Base-by-base conservation (phyloP, 2,888 invertebrate species). In the Branchinecta sandiegonensis region DNA sequence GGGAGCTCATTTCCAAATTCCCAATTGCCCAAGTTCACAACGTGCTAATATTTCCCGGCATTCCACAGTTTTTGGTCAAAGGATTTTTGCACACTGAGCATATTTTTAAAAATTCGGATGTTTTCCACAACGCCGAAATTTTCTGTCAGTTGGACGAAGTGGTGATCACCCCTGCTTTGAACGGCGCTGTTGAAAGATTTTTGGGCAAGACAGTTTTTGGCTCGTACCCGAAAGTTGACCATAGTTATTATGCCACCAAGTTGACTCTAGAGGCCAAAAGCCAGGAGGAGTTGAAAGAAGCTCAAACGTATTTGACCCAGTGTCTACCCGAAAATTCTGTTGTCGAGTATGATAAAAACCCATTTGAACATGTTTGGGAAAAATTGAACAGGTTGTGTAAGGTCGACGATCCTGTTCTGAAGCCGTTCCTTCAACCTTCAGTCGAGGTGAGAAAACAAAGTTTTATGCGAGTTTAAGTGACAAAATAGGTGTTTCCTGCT, bases 21-120 rank as follows among this genome's bases (percentile, higher is more conserved):
- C 80, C 80, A 2, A 75, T 79, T 37, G 78, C 82, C 23, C 76
- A 75, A 69, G 77, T 86, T 12, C 76, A 77, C 63, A 88, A 88
- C 76, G 85, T 87, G 1, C 84, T 82, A 73, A 81, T 87, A 69
- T 85, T 88, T 73, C 87, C 88, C 50, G 88, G 88, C 4, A 83
- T 88, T 65, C 88, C 88, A 4, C 77, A 80, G 71, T 79, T 81
- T 75, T 81, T 66, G 75, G 78, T 68, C 71, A 73, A 69, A 71
- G 73, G 73, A 71, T 74, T 73, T 71, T 71, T 10, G 65, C 72
- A 69, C 66, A 73, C 79, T 46, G 73, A 76, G 74, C 74, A 76
- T 67, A 50, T 75, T 46, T 78, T 78, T 67, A 72, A 72, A 68
- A 77, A 77, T 69, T 75, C 77, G 11, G 69, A 73, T 66, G 72